Evolutionary conservation across 2,113 vertebrate species (phyloP).

Genomic region (Tympanuchus pallidicinctus): DNA sequence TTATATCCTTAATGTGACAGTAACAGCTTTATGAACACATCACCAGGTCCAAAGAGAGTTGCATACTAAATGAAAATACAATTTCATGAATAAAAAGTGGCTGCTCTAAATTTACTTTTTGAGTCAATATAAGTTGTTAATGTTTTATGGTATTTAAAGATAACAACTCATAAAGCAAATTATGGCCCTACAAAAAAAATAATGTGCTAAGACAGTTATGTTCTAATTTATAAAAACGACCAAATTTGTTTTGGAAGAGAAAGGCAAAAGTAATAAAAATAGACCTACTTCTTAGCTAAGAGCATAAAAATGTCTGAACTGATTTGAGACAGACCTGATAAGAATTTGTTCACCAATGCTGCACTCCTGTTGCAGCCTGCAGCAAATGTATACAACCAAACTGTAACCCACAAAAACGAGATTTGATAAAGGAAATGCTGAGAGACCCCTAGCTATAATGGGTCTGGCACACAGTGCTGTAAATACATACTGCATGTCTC

Average conservation of each 20-base stretch:
- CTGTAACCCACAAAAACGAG: constrained; percentile 55
- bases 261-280: constrained; percentile 12
- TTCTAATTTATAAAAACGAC: not conserved
- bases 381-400: constrained; percentile 53
- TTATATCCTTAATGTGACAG: not conserved
- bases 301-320: constrained; percentile 31
- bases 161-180: constrained; percentile 6
- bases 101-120: not conserved
- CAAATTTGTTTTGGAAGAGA: not conserved
- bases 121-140: not conserved
- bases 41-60: not conserved
- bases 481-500: constrained; percentile 13
- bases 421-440: constrained; percentile 58
- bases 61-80: not conserved
- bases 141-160: not conserved
- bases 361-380: constrained; percentile 37
- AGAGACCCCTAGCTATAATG: constrained; percentile 26
- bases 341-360: constrained; percentile 61
- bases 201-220: not conserved
- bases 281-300: not conserved
- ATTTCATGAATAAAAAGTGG: not conserved
- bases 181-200: not conserved
- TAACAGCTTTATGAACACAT: not conserved
- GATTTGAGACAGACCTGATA: constrained; percentile 26
- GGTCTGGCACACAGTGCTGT: constrained; percentile 5